phyloP scores from a whole-genome alignment of 2,888 invertebrate genomes.

The Hermaeophaga mercurialis region DNA sequence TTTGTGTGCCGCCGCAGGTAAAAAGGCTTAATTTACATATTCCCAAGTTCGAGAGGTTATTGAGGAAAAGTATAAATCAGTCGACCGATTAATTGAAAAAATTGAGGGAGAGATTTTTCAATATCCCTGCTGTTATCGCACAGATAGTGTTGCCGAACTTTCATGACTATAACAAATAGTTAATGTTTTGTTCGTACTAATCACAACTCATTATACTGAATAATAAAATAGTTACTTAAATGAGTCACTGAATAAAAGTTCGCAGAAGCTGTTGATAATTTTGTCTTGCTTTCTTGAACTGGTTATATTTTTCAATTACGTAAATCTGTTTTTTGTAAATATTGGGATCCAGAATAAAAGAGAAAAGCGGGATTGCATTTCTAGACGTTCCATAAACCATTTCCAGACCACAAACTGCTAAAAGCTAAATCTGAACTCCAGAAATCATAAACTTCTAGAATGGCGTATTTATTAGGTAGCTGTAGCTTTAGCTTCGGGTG shows the following conservation, averaged over 20 bases:
- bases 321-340: no score
- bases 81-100: slow-evolving; percentile 5
- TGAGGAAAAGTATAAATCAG: slow-evolving; percentile 2
- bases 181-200: no score
- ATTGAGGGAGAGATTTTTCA: not conserved
- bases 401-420: slow-evolving; percentile 5
- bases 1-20: slow-evolving; percentile 27
- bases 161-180: no score
- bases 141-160: no score
- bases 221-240: no score
- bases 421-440: not conserved
- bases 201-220: no score
- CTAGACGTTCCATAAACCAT: not conserved
- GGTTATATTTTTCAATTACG: no score
- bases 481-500: slow-evolving; percentile 3
- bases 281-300: no score
- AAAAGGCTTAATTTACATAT: slow-evolving; percentile 30
- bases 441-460: slow-evolving; percentile 11
- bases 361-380: not conserved
- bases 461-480: slow-evolving; percentile 12
- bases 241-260: no score
- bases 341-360: no score
- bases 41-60: slow-evolving; percentile 1
- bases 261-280: no score
- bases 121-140: no score